Percentiles rank a stretch among this genome's conserved stretches.
Evolutionary conservation across 2,797 vertebrate genomes (phyloP).

Genomic region (Champsocephalus gunnari): DNA sequence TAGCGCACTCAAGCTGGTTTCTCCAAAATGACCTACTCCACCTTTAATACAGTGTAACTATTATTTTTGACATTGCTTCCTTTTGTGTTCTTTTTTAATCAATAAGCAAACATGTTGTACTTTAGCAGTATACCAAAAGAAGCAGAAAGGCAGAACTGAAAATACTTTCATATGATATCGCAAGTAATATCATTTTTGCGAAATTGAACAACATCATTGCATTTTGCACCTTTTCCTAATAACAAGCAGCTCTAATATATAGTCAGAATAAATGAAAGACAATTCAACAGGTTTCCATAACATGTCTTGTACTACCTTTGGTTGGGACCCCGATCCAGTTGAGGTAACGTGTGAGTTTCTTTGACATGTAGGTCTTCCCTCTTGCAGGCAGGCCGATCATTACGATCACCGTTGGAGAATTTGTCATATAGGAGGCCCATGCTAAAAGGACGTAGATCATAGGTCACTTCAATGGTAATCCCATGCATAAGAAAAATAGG

Average conservation of each 20-base stretch:
- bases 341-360: conserved; percentile 97
- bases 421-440: conserved; percentile 98
- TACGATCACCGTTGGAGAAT: conserved; percentile 94
- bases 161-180: too few species aligned
- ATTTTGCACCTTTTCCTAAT: too few species aligned
- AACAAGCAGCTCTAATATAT: background rate
- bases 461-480: background rate
- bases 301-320: conserved; percentile 85
- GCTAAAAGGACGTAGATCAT: conserved; percentile 78
- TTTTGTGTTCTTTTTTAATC: too few species aligned
- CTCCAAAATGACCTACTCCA: too few species aligned
- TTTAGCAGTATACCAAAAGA: too few species aligned
- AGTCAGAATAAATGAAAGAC: background rate
- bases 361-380: conserved; percentile 97
- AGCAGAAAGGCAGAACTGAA: too few species aligned
- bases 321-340: conserved; percentile 99
- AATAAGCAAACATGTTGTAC: too few species aligned
- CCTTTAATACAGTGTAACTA: too few species aligned
- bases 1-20: too few species aligned
- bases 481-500: background rate
- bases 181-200: too few species aligned
- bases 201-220: too few species aligned
- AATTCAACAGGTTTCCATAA: background rate
- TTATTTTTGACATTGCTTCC: too few species aligned
- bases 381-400: conserved; percentile 96